Evolutionary conservation across 2,113 vertebrate genomes (phyloP), one percentile per base, ranked within the genome.

Genomic region (Peucedramus taeniatus): DNA sequence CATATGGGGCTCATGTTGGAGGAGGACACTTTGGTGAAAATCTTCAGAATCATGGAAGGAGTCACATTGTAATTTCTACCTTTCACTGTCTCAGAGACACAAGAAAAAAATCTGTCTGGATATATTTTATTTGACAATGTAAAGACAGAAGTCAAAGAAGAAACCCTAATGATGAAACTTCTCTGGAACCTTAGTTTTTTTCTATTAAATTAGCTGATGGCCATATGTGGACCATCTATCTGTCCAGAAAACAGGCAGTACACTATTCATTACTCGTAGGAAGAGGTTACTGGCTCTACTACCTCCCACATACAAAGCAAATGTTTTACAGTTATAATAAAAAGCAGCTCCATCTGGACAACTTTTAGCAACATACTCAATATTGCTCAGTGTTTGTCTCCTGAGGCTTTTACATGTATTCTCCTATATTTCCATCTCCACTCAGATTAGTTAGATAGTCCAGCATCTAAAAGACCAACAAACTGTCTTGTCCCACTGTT

Each of bases 321-420:
- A 87, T 64, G 45, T 59, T 94, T 93, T 72, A 90, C 47, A 90
- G 35, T 77, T 68, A 42, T 23, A 83, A 89, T 51, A 83, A 92
- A 85, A 74, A 42, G 47, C 39, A 89, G 51, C 72, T 95, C 89
- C 86, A 87, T 83, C 93, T 89, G 83, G 86, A 59, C 77, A 90
- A 42, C 42, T 80, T 92, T 57, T 28, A 77, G 50, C 63, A 83
- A 60, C 0, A 19, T 17, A 37, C n/a, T 83, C 68, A 39, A 45
- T 77, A 66, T 11, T 26, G 59, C 51, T 89, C 59, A 70, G 6
- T 83, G 56, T 66, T 90, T 81, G 23, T 74, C 28, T 86, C 26
- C 15, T 50, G 70, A 54, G 63, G 31, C 26, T 80, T 87, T 87
- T 81, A 65, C 12, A 42, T 9, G 5, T 27, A 51, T 74, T 30